These are phyloP conservation scores for Drosophila limbata DNA, from an alignment of 2,888 invertebrate species.

Conservation along the genomic window DNA sequence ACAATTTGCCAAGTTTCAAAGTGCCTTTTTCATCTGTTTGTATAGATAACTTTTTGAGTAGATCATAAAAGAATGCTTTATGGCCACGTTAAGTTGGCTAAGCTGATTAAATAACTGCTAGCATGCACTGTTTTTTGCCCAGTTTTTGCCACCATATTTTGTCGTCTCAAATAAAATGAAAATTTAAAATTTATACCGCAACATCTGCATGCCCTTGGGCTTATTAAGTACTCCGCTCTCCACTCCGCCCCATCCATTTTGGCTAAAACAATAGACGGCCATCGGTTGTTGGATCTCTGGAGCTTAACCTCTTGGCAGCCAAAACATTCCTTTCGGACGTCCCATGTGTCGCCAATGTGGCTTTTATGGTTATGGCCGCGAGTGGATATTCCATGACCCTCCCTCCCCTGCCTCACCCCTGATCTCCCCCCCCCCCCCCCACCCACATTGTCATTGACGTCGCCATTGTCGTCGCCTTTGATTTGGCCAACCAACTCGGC, in stretches of 20 bases:
- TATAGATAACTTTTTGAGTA: conserved; percentile 1
- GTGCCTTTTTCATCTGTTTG: neutral
- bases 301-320: conserved; percentile 76
- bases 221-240: conserved; percentile 50
- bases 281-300: conserved; percentile 52
- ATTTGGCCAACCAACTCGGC: conserved; percentile 55
- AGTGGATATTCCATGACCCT: conserved; percentile 39
- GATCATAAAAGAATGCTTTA: conserved; percentile 25
- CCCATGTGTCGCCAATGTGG: conserved; percentile 78
- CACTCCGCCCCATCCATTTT: conserved; percentile 18
- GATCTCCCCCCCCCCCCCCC: conserved; percentile 1
- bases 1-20: neutral
- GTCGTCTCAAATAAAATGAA: conserved; percentile 48
- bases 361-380: conserved; percentile 76
- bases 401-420: neutral
- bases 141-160: conserved; percentile 44
- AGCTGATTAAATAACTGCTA: conserved; percentile 41
- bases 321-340: conserved; percentile 60
- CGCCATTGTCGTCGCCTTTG: conserved; percentile 59
- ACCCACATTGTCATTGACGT: conserved; percentile 29
- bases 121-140: conserved; percentile 17
- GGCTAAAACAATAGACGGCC: conserved; percentile 41
- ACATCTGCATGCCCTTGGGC: conserved; percentile 68
- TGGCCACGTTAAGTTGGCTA: conserved; percentile 27
- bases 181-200: conserved; percentile 57